Conservation (phyloP, 2,797 vertebrate species). For the Tapera naevia region DNA sequence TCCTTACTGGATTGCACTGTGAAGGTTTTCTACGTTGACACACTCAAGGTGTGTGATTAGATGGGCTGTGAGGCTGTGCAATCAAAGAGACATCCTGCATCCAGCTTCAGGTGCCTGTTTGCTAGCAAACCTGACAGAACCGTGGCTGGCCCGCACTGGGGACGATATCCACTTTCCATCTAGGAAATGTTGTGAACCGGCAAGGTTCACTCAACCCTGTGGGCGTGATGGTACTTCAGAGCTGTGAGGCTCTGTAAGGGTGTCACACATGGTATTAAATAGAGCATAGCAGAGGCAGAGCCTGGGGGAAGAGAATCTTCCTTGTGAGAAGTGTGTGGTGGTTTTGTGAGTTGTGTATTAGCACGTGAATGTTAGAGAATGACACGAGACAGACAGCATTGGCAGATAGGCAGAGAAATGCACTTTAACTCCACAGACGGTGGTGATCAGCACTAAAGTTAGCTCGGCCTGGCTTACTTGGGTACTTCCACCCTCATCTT, state of each 20-base stretch:
- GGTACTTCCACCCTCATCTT: background rate
- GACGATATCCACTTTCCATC: background rate
- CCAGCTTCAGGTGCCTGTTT: background rate
- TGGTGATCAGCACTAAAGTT: background rate
- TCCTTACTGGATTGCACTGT: conserved; percentile 94
- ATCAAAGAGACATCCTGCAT: background rate
- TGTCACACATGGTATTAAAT: fast-evolving
- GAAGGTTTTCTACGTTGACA: conserved; percentile 93
- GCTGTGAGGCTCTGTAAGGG: background rate
- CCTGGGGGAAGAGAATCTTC: background rate
- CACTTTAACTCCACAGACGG: background rate
- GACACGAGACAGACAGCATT: background rate
- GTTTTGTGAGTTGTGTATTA: background rate
- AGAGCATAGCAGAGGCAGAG: background rate
- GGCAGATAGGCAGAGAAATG: background rate
- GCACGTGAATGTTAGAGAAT: background rate
- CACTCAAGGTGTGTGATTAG: conserved; percentile 85
- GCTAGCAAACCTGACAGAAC: background rate
- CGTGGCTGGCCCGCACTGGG: background rate
- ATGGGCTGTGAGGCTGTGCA: background rate
- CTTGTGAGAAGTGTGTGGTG: background rate
- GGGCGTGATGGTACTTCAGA: background rate
- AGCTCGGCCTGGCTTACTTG: background rate
- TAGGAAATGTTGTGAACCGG: background rate
- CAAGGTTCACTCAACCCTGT: background rate